A percentile compares a stretch with the other conserved stretches of the same genome.
These are phyloP conservation scores for Ormyrus rosae DNA, from an alignment of 2,888 invertebrate species.

Conservation along the genomic window DNA sequence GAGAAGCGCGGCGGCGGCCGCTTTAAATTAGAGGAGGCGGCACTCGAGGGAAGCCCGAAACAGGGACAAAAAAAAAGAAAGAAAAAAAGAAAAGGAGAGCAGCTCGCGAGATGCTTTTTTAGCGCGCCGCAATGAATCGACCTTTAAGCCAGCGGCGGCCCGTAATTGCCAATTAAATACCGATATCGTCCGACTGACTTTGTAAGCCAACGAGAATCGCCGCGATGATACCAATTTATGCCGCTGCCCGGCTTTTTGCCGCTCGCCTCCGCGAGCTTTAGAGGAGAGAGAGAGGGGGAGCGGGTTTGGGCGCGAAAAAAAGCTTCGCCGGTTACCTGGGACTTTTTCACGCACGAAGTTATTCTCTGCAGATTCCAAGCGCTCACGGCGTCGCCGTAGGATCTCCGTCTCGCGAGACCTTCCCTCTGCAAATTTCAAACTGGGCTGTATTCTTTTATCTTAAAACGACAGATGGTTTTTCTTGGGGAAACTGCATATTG, in stretches of 20 bases:
- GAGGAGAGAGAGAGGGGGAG: not conserved
- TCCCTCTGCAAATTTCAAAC: constrained; percentile 64
- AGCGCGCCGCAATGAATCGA: constrained; percentile 37
- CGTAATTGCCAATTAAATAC: constrained; percentile 67
- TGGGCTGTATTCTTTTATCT: too few species aligned
- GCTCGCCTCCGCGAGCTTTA: not conserved
- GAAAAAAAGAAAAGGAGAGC: not conserved
- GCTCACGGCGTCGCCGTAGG: constrained; percentile 68
- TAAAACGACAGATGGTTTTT: too few species aligned
- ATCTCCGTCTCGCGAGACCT: constrained; percentile 67
- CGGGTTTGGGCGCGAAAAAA: not conserved
- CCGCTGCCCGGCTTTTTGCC: not conserved
- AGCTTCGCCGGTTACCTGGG: constrained; percentile 60
- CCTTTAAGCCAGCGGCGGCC: constrained; percentile 56
- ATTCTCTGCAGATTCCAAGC: constrained; percentile 65
- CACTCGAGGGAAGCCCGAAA: not conserved
- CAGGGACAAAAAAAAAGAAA: not conserved
- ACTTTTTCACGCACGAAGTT: constrained; percentile 59
- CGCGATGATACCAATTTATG: constrained; percentile 35
- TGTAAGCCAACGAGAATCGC: constrained; percentile 9
- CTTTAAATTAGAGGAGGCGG: not conserved
- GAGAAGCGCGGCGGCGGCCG: not conserved
- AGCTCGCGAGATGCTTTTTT: not conserved
- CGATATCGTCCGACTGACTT: constrained; percentile 51
- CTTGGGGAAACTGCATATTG: too few species aligned